phyloP scores from a whole-genome alignment of 2,888 invertebrate genomes.

The Eilema caniola region DNA sequence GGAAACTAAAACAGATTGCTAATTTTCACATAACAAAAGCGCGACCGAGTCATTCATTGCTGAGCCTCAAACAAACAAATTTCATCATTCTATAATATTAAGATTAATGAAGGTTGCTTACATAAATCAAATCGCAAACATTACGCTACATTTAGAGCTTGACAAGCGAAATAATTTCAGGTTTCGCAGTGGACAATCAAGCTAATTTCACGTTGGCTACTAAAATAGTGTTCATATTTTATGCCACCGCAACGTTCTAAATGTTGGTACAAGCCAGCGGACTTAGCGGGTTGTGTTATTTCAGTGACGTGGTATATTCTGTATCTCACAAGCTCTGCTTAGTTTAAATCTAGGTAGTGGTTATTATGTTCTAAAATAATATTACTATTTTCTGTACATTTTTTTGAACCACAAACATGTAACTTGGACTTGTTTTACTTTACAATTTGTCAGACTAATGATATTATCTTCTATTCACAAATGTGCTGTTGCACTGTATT shows the following conservation, averaged over 20 bases:
- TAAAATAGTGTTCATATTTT: conserved; percentile 72
- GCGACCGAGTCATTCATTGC: conserved; percentile 1
- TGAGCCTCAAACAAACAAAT: conserved; percentile 14
- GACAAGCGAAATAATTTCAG: conserved; percentile 59
- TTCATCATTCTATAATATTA: conserved; percentile 16
- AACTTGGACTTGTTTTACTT: background rate
- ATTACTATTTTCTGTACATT: conserved; percentile 9
- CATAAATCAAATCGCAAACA: conserved; percentile 38
- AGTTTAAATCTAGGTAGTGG: background rate
- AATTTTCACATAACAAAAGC: background rate
- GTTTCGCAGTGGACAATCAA: conserved; percentile 59
- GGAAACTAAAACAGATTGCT: background rate
- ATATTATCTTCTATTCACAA: no score
- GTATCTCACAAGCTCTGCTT: background rate
- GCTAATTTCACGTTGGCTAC: conserved; percentile 68
- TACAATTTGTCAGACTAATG: no score
- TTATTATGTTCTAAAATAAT: background rate
- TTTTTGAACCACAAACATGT: conserved; percentile 6
- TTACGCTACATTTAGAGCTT: conserved; percentile 38
- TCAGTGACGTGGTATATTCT: conserved; percentile 5
- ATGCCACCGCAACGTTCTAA: conserved; percentile 56
- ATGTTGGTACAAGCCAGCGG: conserved; percentile 31
- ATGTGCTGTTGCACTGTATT: no score
- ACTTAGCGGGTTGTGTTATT: conserved; percentile 19
- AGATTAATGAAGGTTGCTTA: conserved; percentile 17